Base-by-base conservation (phyloP, 2,113 vertebrate species). In the Candoia aspera region DNA sequence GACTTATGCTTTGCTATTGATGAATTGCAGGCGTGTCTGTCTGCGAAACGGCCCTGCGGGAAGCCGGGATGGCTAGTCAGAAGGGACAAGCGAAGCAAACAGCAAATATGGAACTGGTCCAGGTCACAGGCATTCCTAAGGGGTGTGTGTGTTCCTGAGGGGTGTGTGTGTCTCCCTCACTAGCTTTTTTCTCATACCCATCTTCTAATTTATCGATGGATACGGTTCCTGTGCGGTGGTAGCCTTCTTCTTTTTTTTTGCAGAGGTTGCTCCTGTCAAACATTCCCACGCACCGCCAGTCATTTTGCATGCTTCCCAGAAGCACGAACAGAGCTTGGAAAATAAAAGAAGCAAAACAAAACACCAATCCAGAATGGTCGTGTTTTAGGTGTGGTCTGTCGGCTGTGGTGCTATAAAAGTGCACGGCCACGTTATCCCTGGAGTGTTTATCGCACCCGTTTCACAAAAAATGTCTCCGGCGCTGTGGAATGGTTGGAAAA, bases 1-100 rank as follows among this genome's bases (percentile, higher is more conserved):
- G 90, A 68, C 24, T 84, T 68, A 86, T 57, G 59, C 91, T 53
- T 64, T 59, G 57, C n/a, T 84, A 29, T 64, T 85, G 91, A 92
- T 57, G 79, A 88, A 85, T 62, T 55, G n/a, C 87, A 90, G 83
- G 53, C 29, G 26, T 37, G 90, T 55, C 83, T 86, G 90, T 86
- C 84, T 87, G 10, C 4, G 49, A 87, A 49, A 11, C n/a, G 60
- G 24, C 37, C 84, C 90, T 79, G 59, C 42, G 10, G 46, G 46
- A 62, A 19, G 29, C 46, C 24, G 62, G 12, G 21, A 53, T 86
- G 37, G 33, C 2, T 21, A 53, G 87, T 58, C 17, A 6, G 19
- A 33, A 49, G 42, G 55, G 15, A 53, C 54, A 15, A 29, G 29
- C 42, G 24, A 53, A 62, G 73, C 8, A 0, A 0, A 21, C 57